Conservation (phyloP, 2,113 vertebrate species). For the Antennarius striatus region DNA sequence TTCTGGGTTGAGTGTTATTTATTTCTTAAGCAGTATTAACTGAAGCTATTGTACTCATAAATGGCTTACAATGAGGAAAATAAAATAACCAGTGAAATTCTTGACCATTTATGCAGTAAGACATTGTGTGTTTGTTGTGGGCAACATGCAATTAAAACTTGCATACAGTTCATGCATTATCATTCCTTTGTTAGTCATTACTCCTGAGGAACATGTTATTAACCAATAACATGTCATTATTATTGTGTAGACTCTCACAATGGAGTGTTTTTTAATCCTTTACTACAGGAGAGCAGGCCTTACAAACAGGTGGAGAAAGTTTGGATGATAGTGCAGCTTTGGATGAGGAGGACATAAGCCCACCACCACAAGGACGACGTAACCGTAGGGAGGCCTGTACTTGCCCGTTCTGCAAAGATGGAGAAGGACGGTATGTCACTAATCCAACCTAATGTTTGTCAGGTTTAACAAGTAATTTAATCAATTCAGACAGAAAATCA, state of each 20-base stretch:
- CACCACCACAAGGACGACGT: slow-evolving; percentile 85
- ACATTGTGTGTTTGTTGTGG: not conserved
- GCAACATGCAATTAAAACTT: not conserved
- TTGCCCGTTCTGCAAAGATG: slow-evolving; percentile 97
- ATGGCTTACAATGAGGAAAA: not conserved
- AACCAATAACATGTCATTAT: not conserved
- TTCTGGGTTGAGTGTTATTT: not conserved
- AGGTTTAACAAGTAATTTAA: too few relatives aligned
- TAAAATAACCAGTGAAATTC: not conserved
- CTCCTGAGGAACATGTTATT: not conserved
- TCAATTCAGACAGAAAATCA: too few relatives aligned
- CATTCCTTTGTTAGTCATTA: too few relatives aligned
- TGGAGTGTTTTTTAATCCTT: not conserved
- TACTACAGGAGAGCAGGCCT: slow-evolving; percentile 83
- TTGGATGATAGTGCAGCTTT: slow-evolving; percentile 83
- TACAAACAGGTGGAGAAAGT: slow-evolving; percentile 84
- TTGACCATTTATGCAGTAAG: not conserved
- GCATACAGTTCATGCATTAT: not conserved
- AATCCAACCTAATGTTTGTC: too few relatives aligned
- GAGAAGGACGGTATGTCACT: slow-evolving; percentile 86
- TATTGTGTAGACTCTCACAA: not conserved
- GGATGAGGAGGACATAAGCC: slow-evolving; percentile 87
- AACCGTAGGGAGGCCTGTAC: slow-evolving; percentile 93
- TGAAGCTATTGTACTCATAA: not conserved
- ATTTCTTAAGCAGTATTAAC: not conserved